These are phyloP conservation scores for Urophycis tenuis DNA, from an alignment of 2,797 vertebrate genomes.

Conservation along the genomic window DNA sequence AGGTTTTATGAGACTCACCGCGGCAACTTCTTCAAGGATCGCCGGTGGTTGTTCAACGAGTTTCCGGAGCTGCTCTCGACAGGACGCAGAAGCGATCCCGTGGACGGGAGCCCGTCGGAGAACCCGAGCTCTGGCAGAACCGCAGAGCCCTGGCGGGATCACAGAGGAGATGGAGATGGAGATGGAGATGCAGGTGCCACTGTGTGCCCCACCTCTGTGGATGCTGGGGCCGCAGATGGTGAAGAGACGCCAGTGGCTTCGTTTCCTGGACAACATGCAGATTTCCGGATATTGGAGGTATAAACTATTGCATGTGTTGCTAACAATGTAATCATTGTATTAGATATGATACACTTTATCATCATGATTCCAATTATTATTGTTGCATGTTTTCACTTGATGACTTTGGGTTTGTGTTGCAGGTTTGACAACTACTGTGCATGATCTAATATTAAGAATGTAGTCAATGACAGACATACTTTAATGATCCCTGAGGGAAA, in stretches of 20 bases:
- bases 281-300: conserved; percentile 85
- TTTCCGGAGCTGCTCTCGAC: conserved; percentile 87
- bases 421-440: background rate
- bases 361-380: background rate
- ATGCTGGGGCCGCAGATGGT: conserved; percentile 17
- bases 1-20: conserved; percentile 84
- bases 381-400: background rate
- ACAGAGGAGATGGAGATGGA: conserved; percentile 19
- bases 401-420: background rate
- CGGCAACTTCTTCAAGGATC: conserved; percentile 90
- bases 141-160: conserved; percentile 13
- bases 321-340: conserved; percentile 8
- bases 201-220: conserved; percentile 13
- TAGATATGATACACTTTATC: background rate
- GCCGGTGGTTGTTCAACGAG: conserved; percentile 80
- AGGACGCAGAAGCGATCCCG: conserved; percentile 24
- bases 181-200: conserved; percentile 19
- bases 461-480: too few species aligned
- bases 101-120: conserved; percentile 9
- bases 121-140: conserved; percentile 17
- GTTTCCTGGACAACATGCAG: conserved; percentile 77
- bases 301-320: conserved; percentile 17
- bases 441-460: background rate
- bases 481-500: too few species aligned
- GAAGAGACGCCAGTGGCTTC: conserved; percentile 29